Evolutionary conservation across 2,888 invertebrate genomes (phyloP), one percentile per base, ranked within the genome.

Genomic region (Spisula subtruncata): DNA sequence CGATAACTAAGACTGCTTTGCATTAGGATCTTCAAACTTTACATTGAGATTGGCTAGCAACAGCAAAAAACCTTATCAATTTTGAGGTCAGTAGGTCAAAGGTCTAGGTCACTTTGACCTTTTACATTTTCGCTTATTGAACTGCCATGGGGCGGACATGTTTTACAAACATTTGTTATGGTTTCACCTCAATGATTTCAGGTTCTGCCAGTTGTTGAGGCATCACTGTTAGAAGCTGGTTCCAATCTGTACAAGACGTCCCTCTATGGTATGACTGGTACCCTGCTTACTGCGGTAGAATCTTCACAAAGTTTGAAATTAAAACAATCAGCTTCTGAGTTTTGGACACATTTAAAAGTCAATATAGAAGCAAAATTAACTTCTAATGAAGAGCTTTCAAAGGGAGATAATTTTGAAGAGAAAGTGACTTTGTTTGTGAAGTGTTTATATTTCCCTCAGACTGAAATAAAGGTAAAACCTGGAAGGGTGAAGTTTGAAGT

Each of bases 121-220:
- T n/a, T n/a, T n/a, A n/a, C n/a, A n/a, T n/a, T n/a, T n/a, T n/a
- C n/a, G n/a, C n/a, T n/a, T n/a, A n/a, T n/a, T n/a, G n/a, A n/a
- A n/a, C n/a, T n/a, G n/a, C n/a, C n/a, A n/a, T n/a, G n/a, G n/a
- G n/a, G n/a, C n/a, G n/a, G n/a, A n/a, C n/a, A n/a, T n/a, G n/a
- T n/a, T n/a, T n/a, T n/a, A n/a, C n/a, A n/a, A n/a, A n/a, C n/a
- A n/a, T 41, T 41, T 41, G 41, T 41, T 41, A 41, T 41, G 41
- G 8, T 41, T 41, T 41, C 2, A n/a, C 81, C n/a, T 46, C 5
- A 20, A 80, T 14, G 35, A n/a, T 85, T 85, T 35, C 87, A 96
- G 96, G 91, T 96, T 10, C 54, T 96, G 56, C 94, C 95, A 29
- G 88, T 96, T 16, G 90, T 96, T 14, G 93, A 95, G 87, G 94